Base-by-base conservation (phyloP, 1,140 invertebrate genomes). In the Teleopsis dalmanni region DNA sequence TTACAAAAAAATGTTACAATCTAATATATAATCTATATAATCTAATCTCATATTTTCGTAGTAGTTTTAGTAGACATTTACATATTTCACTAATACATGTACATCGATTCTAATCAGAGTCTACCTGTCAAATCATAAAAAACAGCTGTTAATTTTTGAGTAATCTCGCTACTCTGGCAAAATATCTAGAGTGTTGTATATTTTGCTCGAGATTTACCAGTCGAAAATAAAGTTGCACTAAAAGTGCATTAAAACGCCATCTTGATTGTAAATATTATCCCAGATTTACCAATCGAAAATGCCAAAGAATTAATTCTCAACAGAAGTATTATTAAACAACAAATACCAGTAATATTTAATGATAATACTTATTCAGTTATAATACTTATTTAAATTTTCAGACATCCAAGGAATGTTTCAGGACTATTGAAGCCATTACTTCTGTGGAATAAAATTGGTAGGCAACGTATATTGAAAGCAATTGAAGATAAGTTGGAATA, bases 371-470 rank as follows among this genome's bases (percentile, higher is more conserved):
- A 5, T 18, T 7, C 7, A 5, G 16, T 35, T 13, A 25, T 43
- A 9, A 22, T 22, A n/a, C 21, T n/a, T 48, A 46, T 25, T 25
- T 36, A 31, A 19, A 5, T 29, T 55, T 54, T 1, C 45, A 68
- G 67, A 36, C 54, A 53, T 37, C 58, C 67, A 25, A 55, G 64
- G 13, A 54, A 48, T 11, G 67, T 70, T 14, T 52, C 62, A n/a
- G 68, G 68, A 22, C 57, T 54, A 42, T 47, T 42, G n/a, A 57
- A 66, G 38, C 55, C 65, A 2, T 53, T 68, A 56, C 46, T 70
- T 19, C 63, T 70, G 52, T 70, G 68, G 68, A 70, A 70, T 53
- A 68, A 66, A 52, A 63, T 70, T 48, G 68, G 68, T 25, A 59
- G 68, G 29, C 68, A 70, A 53, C 60, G 67, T 6, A 59, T 70